Evolutionary conservation across 2,797 vertebrate species (phyloP).

Genomic region (Myotis daubentonii): DNA sequence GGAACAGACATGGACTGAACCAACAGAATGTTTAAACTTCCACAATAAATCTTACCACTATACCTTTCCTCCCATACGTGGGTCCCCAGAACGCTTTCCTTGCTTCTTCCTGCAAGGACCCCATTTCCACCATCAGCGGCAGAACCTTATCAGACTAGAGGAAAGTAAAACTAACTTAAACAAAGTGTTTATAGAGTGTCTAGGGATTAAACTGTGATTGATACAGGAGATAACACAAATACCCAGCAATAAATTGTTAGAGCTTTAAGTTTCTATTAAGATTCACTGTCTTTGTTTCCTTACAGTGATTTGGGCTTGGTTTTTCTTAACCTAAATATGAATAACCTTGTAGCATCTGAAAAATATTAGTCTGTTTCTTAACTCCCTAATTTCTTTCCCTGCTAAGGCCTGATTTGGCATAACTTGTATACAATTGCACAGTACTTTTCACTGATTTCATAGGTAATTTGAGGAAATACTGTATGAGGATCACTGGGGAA

Average conservation of each 20-base stretch:
- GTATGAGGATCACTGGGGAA: slow-evolving; percentile 66
- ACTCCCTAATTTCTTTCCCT: background rate
- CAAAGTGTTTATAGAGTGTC: background rate
- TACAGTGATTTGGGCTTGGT: slow-evolving; percentile 41
- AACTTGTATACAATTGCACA: slow-evolving; percentile 1
- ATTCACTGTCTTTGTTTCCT: slow-evolving; percentile 40
- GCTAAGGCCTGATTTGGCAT: background rate
- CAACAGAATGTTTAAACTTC: background rate
- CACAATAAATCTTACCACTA: background rate
- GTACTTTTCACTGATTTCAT: slow-evolving; percentile 15
- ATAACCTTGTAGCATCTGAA: background rate
- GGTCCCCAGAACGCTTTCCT: background rate
- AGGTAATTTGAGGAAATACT: slow-evolving; percentile 69
- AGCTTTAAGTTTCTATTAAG: background rate
- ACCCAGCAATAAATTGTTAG: background rate
- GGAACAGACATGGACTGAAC: background rate
- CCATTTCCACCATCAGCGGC: background rate
- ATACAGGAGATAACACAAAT: background rate
- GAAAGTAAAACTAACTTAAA: slow-evolving; percentile 31
- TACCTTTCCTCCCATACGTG: background rate
- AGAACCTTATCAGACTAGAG: background rate
- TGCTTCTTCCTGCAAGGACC: background rate
- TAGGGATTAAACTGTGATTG: slow-evolving; percentile 29
- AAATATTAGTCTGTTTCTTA: background rate
- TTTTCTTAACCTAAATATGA: slow-evolving; percentile 41